Evolutionary conservation across 2,797 vertebrate species (phyloP), one percentile per base, ranked within the genome.

Genomic region (Ptychadena robeensis): DNA sequence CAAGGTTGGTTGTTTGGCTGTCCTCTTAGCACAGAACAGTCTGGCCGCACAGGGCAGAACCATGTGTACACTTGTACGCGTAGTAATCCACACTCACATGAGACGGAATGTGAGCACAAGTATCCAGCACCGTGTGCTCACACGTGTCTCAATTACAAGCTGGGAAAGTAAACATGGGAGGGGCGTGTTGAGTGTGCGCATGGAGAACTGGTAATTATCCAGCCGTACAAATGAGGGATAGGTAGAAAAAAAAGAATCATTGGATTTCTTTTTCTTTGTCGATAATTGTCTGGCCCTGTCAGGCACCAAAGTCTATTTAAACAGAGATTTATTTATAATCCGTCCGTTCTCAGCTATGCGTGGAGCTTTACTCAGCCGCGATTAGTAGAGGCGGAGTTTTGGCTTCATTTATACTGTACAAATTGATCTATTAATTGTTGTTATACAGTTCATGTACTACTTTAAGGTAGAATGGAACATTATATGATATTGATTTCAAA

Each of bases 141-240:
- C 77, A 73, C 73, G 37, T 44, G 63, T 73, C 64, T 61, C 53
- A 73, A 27, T 80, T 74, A 75, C 82, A 44, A 25, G 68, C 73
- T 76, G 81, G 66, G 65, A 71, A 84, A 32, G 77, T 85, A 85
- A 85, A 85, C 53, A 85, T 1, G 53, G 44, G 44, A 84, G 64
- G 48, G n/a, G 71, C 28, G 30, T 71, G 73, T 48, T 12, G 53
- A 44, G 61, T 38, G 28, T 12, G 64, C 12, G 27, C 18, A 8
- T n/a, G 11, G 27, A 40, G 59, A 79, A 32, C 69, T 79, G 68
- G 12, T 78, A 27, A 84, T 84, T 80, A 73, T 44, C 67, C 78
- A 5, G 34, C 53, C 66, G 0, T n/a, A 63, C 34, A 44, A 38
- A 38, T 31, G 44, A 32, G 69, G 35, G 22, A 64, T 63, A 69